Evolutionary conservation across 1,140 invertebrate species (phyloP).

Genomic region (Ditylenchus dipsaci): DNA sequence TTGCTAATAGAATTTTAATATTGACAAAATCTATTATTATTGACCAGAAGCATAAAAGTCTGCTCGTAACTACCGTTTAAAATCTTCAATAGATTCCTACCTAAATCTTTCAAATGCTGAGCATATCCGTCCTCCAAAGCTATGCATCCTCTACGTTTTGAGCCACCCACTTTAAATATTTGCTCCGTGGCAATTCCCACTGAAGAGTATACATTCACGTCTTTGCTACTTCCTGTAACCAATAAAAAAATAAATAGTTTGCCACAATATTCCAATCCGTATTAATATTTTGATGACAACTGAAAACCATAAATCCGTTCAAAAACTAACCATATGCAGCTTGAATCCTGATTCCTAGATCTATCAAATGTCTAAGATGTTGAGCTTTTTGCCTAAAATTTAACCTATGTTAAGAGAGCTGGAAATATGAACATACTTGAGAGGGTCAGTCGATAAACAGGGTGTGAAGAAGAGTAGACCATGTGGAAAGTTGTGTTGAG

Average conservation of each 20-base stretch:
- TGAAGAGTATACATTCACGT: constrained; percentile 41
- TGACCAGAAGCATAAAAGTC: too few species aligned
- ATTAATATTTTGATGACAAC: neutral
- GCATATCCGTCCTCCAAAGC: constrained; percentile 47
- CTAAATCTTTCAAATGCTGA: constrained; percentile 40
- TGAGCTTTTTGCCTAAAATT: constrained; percentile 48
- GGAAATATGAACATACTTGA: constrained; percentile 28
- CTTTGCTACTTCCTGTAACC: constrained; percentile 34
- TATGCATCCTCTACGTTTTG: constrained; percentile 42
- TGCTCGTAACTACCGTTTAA: neutral
- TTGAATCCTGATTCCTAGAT: constrained; percentile 49
- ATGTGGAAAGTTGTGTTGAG: constrained; percentile 98
- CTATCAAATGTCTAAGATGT: constrained; percentile 41
- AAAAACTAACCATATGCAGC: constrained; percentile 54
- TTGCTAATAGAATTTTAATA: too few species aligned
- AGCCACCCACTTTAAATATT: constrained; percentile 46
- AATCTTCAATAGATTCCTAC: neutral
- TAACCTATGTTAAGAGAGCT: neutral
- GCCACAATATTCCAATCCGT: neutral
- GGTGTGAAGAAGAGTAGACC: constrained; percentile 90
- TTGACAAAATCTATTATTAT: too few species aligned
- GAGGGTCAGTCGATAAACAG: constrained; percentile 54
- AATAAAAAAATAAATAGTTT: neutral
- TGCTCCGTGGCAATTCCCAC: constrained; percentile 44
- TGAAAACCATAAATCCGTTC: constrained; percentile 19